Evolutionary conservation across 2,797 vertebrate genomes (phyloP).

Genomic region (Spinus olivaceus): DNA sequence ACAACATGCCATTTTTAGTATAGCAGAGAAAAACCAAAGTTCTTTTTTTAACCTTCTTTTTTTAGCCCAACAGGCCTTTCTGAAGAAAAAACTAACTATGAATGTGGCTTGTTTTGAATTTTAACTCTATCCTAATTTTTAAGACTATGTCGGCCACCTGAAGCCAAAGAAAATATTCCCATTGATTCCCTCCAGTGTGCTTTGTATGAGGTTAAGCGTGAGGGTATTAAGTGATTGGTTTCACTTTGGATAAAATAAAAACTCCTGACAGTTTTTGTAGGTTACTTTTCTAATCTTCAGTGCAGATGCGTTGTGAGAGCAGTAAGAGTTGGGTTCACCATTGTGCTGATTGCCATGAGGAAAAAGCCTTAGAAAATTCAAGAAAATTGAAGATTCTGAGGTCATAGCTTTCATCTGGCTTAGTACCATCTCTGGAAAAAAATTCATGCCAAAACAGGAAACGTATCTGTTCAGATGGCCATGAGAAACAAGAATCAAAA

Average conservation of each 20-base stretch:
- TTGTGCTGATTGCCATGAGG: not conserved
- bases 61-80: not conserved
- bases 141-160: not conserved
- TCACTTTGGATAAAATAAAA: not conserved
- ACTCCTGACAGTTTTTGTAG: not conserved
- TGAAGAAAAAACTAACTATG: not conserved
- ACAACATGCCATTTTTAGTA: constrained; percentile 50
- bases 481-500: not conserved
- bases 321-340: not conserved
- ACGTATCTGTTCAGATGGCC: accelerated
- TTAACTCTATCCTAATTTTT: not conserved
- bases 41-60: constrained; percentile 17
- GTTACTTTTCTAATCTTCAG: not conserved
- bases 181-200: not conserved
- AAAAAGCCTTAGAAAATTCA: not conserved
- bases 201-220: not conserved
- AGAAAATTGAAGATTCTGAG: not conserved
- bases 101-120: not conserved
- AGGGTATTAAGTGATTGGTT: not conserved
- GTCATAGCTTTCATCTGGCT: not conserved
- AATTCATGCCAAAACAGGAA: not conserved
- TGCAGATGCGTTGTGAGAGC: not conserved
- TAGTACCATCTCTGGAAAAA: not conserved
- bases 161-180: constrained; percentile 14
- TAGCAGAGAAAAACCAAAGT: not conserved